Evolutionary conservation across 2,113 vertebrate genomes (phyloP).

Genomic region (Mustelus asterias): DNA sequence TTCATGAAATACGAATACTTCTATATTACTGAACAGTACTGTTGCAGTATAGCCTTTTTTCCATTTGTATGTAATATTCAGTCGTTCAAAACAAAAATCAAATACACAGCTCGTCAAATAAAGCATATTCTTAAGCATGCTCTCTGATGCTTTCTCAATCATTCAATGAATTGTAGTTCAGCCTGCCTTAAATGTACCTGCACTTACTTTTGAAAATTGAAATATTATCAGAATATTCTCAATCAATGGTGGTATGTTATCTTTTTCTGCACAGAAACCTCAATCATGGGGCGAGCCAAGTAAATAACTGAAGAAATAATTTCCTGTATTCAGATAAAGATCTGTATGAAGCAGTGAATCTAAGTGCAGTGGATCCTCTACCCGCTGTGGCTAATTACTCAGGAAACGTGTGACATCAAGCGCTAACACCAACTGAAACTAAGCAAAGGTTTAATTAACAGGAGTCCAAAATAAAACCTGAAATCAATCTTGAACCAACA

Average conservation of each 20-base stretch:
- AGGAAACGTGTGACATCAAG: slow-evolving; percentile 49
- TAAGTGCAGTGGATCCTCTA: slow-evolving; percentile 52
- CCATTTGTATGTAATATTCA: background rate
- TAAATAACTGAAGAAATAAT: slow-evolving; percentile 58
- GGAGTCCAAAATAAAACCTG: slow-evolving; percentile 41
- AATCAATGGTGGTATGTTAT: slow-evolving; percentile 62
- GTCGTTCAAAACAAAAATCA: background rate
- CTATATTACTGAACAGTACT: background rate
- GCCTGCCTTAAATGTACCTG: slow-evolving; percentile 57
- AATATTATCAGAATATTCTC: slow-evolving; percentile 70
- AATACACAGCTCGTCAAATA: background rate
- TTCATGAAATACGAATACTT: background rate
- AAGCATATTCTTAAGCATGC: background rate
- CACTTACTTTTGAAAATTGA: slow-evolving; percentile 74
- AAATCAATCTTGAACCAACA: slow-evolving; percentile 42
- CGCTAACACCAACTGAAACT: slow-evolving; percentile 52
- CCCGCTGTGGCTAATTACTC: slow-evolving; percentile 58
- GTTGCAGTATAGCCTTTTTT: background rate
- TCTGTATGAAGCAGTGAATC: slow-evolving; percentile 57
- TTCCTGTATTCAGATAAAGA: slow-evolving; percentile 57
- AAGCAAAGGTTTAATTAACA: slow-evolving; percentile 51
- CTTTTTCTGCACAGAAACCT: slow-evolving; percentile 58
- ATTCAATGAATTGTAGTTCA: slow-evolving; percentile 48
- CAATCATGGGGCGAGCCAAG: slow-evolving; percentile 53
- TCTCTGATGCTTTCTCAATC: background rate